Evolutionary conservation across 2,888 invertebrate genomes (phyloP).

Genomic region (Scaptomyza parva): DNA sequence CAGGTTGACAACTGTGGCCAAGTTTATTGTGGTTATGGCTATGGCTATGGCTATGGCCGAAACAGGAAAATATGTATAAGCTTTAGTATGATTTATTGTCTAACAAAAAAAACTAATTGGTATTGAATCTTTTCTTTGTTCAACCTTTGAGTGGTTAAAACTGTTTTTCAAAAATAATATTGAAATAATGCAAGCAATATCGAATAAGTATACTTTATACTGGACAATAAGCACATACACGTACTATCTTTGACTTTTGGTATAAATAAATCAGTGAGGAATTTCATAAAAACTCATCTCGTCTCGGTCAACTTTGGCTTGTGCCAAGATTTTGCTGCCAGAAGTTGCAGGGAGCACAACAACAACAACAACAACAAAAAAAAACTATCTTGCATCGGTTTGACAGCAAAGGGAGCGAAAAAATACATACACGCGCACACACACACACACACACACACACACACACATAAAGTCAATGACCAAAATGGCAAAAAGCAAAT

Average conservation of each 20-base stretch:
- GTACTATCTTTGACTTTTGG: slow-evolving; percentile 49
- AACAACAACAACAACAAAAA: slow-evolving; percentile 14
- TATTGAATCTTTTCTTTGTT: not conserved
- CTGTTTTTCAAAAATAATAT: no score
- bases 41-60: no score
- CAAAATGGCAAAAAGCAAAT: slow-evolving; percentile 43
- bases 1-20: not conserved
- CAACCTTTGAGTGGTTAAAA: no score
- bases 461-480: slow-evolving; percentile 52
- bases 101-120: not conserved
- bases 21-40: not conserved
- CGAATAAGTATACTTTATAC: no score
- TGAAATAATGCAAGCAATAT: no score
- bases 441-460: not conserved
- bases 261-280: slow-evolving; percentile 63
- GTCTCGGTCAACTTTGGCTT: slow-evolving; percentile 21
- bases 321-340: slow-evolving; percentile 47
- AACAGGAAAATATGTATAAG: not conserved
- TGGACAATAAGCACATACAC: slow-evolving; percentile 8
- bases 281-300: slow-evolving; percentile 52
- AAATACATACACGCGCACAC: not conserved
- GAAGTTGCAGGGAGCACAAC: not conserved
- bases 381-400: slow-evolving; percentile 41
- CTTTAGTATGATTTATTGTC: not conserved
- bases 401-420: slow-evolving; percentile 12